Evolutionary conservation across 2,888 invertebrate genomes (phyloP), one percentile per base, ranked within the genome.

Genomic region (Reticulitermes lucifugus): DNA sequence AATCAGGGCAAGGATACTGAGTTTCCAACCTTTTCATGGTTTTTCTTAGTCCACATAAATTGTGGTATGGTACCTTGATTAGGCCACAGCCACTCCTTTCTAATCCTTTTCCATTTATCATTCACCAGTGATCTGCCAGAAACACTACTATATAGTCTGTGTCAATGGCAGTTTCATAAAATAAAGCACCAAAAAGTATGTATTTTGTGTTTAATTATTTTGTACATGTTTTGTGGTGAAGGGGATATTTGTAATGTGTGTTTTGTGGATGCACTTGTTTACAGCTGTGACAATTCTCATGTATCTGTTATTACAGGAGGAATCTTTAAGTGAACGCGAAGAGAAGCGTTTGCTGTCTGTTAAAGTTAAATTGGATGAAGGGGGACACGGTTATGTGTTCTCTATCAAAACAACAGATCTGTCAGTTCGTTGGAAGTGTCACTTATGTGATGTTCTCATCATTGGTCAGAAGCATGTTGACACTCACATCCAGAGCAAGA

Each of bases 361-460:
- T 51, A 87, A 88, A 43, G 89, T 89, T 12, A 87, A 89, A 84
- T 89, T 92, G 18, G 92, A 92, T 9, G 91, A 93, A 92, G 93
- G 91, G 46, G 89, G 88, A 80, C 87, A 88, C 59, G 90, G 91
- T 60, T 88, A 90, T 85, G 92, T 93, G 91, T 92, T 93, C 89
- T 92, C 92, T 88, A 87, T 88, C 84, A 81, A 83, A 46, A 85
- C 83, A 29, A 87, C 80, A 35, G 87, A 86, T 59, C 75, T 77
- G 1, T 60, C 84, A 55, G 35, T 85, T 35, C 87, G 87, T n/a
- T 89, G 88, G 87, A 88, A 92, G 87, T 93, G 93, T 89, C 92
- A 91, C 88, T 92, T 93, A 7, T 93, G 93, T 88, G 92, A 92
- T 3, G 92, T 92, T 21, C 83, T 88, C 22, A 88, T 89, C 75